Evolutionary conservation across 1,140 invertebrate species (phyloP).

Genomic region (Luehdorfia chinensis): DNA sequence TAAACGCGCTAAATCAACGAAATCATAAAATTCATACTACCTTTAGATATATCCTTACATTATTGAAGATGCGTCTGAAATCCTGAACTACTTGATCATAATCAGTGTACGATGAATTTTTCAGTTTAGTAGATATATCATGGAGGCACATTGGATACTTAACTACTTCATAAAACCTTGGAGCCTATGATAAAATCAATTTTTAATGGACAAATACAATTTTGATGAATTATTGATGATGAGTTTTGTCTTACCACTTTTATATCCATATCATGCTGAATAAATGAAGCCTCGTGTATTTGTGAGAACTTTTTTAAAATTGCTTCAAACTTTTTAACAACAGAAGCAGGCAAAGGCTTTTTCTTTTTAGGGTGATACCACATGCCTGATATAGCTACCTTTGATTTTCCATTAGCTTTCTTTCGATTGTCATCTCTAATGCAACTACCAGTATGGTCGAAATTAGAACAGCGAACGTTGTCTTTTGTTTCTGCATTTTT

Average conservation of each 20-base stretch:
- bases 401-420: conserved; percentile 46
- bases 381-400: conserved; percentile 50
- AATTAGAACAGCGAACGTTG: conserved; percentile 48
- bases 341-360: conserved; percentile 51
- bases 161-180: conserved; percentile 72
- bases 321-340: conserved; percentile 63
- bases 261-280: conserved; percentile 70
- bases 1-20: too few species aligned
- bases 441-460: conserved; percentile 62
- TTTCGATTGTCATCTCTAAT: conserved; percentile 59
- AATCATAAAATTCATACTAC: too few species aligned
- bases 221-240: neutral
- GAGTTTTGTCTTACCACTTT: conserved; percentile 48
- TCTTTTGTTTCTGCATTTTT: conserved; percentile 40
- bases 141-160: conserved; percentile 71
- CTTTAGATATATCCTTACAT: conserved; percentile 69
- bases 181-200: conserved; percentile 48
- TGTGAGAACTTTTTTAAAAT: conserved; percentile 55
- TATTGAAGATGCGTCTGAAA: conserved; percentile 69
- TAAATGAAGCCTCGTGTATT: conserved; percentile 56
- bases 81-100: conserved; percentile 71
- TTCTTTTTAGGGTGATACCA: conserved; percentile 73
- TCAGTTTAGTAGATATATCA: conserved; percentile 66
- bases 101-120: conserved; percentile 63
- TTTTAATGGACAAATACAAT: conserved; percentile 4